These are phyloP conservation scores for Apostichopus japonicus DNA, from an alignment of 35 echinoderm and acorn worm genomes.

Conservation along the genomic window DNA sequence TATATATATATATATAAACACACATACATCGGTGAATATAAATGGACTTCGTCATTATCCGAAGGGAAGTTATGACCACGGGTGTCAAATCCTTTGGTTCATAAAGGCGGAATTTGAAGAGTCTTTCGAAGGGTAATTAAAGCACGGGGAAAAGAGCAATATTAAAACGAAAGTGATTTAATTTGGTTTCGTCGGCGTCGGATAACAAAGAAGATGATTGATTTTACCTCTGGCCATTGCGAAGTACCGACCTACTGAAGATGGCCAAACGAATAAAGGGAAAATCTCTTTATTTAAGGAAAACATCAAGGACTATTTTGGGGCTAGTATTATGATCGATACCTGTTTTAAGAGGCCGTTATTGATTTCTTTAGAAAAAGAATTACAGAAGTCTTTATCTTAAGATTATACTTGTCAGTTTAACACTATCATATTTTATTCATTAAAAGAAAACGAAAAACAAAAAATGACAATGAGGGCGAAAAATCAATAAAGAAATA, in stretches of 20 bases:
- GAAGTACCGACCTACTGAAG: not conserved
- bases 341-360: too few relatives aligned
- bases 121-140: slow-evolving; percentile 9
- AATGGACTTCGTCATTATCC: not conserved
- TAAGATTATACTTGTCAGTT: too few relatives aligned
- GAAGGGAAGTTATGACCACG: not conserved
- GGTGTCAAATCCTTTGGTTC: slow-evolving; percentile 12
- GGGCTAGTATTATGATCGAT: too few relatives aligned
- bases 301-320: too few relatives aligned
- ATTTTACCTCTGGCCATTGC: not conserved
- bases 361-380: too few relatives aligned
- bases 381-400: too few relatives aligned
- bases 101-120: slow-evolving; percentile 1
- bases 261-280: not conserved
- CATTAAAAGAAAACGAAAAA: too few relatives aligned
- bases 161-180: not conserved
- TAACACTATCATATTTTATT: too few relatives aligned
- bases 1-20: too few relatives aligned
- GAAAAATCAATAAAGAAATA: too few relatives aligned
- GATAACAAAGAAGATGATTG: not conserved
- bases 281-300: too few relatives aligned
- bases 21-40: not conserved
- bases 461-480: too few relatives aligned
- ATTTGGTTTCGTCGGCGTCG: not conserved
- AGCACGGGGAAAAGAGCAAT: not conserved